Base-by-base conservation (phyloP, 1,140 invertebrate species). In the Babylonia areolata region DNA sequence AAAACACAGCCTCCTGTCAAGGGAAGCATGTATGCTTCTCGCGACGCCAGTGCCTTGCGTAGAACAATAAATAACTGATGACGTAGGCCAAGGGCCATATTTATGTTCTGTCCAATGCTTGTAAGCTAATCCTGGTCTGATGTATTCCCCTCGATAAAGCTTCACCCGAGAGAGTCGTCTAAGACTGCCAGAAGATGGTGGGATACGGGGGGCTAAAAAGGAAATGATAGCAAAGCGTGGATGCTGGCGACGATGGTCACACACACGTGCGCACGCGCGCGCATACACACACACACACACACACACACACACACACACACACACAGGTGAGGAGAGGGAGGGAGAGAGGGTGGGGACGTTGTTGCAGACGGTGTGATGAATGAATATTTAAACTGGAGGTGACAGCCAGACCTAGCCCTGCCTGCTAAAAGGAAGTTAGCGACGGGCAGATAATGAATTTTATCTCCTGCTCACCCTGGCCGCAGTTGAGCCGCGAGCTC, bases 391-490 rank as follows among this genome's bases (percentile, higher is more conserved):
- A 87, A 87, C 86, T 84, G 78, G 83, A 46, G 37, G 28, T 87
- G 86, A 87, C 86, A 87, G 86, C 46, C 69, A 84, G 86, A 85
- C 84, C 84, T 85, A 87, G 58, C 71, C 79, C 42, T 28, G 46
- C n/a, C 78, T n/a, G 64, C 31, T 46, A 46, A 81, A 85, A 85
- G 83, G 83, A 81, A 87, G 86, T 81, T 69, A 46, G 58, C 77
- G 64, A 85, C 81, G 54, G 71, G 71, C 40, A 73, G 83, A 85
- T 85, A 85, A 87, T 87, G 86, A 87, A 87, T 87, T 87, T 85
- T 85, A 87, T 86, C 85, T 86, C 71, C 64, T 77, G 85, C 80
- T 69, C 40, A 46, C 46, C 31, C 46, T 51, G 15, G 15, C 28
- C 58, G 28, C 20, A 64, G 58, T 64, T 64, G 58, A 64, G 58